phyloP scores from a whole-genome alignment of 2,797 vertebrate species.

The Macrochelys suwanniensis region DNA sequence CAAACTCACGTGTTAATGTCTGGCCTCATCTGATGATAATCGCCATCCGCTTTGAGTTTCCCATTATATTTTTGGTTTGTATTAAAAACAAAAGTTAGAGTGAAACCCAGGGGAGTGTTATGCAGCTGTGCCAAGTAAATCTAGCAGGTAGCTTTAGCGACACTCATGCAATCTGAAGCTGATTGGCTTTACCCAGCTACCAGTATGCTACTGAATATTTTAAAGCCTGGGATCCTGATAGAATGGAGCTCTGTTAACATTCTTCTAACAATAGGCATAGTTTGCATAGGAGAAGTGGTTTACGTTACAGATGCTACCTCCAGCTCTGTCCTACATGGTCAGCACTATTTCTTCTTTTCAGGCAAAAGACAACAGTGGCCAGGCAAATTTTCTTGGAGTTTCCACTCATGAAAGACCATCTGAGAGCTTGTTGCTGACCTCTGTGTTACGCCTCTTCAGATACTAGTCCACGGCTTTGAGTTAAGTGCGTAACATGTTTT shows the following conservation, averaged over 20 bases:
- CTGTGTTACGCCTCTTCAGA: not conserved
- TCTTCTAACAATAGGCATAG: not conserved
- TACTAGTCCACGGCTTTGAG: not conserved
- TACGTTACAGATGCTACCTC: not conserved
- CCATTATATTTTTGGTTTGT: conserved; percentile 6
- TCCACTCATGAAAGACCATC: not conserved
- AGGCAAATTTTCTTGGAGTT: not conserved
- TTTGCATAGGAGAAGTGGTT: not conserved
- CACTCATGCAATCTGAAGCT: not conserved
- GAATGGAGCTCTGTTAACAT: not conserved
- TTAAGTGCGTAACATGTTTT: not conserved
- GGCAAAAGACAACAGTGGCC: not conserved
- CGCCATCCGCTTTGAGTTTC: not conserved
- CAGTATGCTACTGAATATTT: not conserved
- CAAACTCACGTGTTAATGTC: not conserved
- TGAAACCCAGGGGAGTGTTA: not conserved
- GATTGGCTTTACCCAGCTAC: not conserved
- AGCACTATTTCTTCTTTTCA: not conserved
- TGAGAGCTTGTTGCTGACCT: not conserved
- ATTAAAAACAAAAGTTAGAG: conserved; percentile 3
- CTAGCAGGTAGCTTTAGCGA: not conserved
- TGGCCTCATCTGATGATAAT: conserved; percentile 14
- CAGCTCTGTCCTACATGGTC: not conserved
- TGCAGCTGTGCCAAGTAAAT: not conserved
- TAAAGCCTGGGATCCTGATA: not conserved